These are phyloP conservation scores for Mormyrops boulengeri DNA, from an alignment of 2,797 vertebrate genomes.

Conservation along the genomic window DNA sequence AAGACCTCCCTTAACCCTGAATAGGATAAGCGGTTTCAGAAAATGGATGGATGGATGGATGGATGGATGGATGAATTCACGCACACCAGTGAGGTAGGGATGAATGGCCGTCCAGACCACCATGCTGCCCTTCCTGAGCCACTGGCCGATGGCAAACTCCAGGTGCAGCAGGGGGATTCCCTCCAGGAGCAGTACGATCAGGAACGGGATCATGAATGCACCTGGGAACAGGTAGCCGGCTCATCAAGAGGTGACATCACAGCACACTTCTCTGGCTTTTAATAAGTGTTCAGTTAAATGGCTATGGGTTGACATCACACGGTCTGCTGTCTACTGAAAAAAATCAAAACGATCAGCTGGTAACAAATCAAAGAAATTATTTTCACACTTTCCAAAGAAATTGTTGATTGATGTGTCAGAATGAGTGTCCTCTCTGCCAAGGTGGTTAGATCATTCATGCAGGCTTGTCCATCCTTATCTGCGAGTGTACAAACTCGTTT, in stretches of 20 bases:
- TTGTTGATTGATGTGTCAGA: not conserved
- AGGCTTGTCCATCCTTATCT: not conserved
- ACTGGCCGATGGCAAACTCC: constrained; percentile 91
- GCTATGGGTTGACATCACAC: not conserved
- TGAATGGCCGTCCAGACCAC: constrained; percentile 79
- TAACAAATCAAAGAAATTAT: not conserved
- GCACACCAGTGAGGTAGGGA: constrained; percentile 76
- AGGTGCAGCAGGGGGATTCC: constrained; percentile 84
- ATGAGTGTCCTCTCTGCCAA: not conserved
- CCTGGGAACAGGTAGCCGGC: constrained; percentile 53
- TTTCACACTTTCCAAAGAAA: not conserved
- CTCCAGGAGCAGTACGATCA: constrained; percentile 78
- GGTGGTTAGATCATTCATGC: not conserved
- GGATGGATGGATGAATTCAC: constrained; percentile 59
- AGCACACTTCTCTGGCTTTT: not conserved
- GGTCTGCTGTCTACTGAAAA: not conserved
- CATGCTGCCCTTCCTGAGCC: constrained; percentile 77
- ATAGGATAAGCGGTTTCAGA: not conserved
- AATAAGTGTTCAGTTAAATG: not conserved
- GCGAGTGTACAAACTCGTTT: not conserved
- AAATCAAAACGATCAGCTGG: not conserved
- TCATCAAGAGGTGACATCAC: not conserved
- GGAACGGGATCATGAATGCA: constrained; percentile 93
- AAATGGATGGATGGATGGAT: constrained; percentile 62
- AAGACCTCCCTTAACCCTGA: not conserved